Evolutionary conservation across 2,888 invertebrate species (phyloP).

Genomic region (Rhogogaster chlorosoma): DNA sequence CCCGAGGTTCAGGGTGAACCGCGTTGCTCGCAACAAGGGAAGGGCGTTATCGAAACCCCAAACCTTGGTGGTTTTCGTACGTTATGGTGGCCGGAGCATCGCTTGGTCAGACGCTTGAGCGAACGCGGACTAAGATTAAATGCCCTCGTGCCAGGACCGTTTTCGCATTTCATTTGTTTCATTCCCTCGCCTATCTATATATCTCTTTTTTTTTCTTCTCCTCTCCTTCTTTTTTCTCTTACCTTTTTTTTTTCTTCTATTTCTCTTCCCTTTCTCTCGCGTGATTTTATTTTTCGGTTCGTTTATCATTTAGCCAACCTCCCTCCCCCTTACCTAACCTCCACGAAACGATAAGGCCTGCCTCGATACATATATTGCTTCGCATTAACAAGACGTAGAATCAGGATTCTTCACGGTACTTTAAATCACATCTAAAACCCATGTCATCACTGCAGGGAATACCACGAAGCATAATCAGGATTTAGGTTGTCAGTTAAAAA

Average conservation of each 20-base stretch:
- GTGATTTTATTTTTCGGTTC: slow-evolving; percentile 13
- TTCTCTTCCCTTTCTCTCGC: neutral
- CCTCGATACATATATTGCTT: neutral
- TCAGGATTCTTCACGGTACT: neutral
- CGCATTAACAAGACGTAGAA: neutral
- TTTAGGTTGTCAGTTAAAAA: neutral
- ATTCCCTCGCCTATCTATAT: neutral
- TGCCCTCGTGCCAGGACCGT: slow-evolving; percentile 39
- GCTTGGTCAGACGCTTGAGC: slow-evolving; percentile 23
- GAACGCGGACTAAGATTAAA: slow-evolving; percentile 46
- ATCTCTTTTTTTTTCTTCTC: neutral
- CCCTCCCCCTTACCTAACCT: no score
- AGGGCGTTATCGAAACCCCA: slow-evolving; percentile 40
- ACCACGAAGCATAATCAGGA: neutral
- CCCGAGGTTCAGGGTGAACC: neutral
- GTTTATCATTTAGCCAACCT: slow-evolving; percentile 17
- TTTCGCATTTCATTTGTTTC: slow-evolving; percentile 46
- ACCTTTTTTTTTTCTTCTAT: neutral
- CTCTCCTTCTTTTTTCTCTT: neutral
- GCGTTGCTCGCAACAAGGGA: slow-evolving; percentile 32
- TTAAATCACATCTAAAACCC: neutral
- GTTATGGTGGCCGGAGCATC: neutral
- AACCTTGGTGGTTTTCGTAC: neutral
- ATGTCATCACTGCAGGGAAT: neutral
- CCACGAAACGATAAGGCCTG: neutral